Percentiles rank a stretch among this genome's conserved stretches.
These are phyloP conservation scores for Chionis minor DNA, from an alignment of 2,113 vertebrate genomes.

Conservation along the genomic window DNA sequence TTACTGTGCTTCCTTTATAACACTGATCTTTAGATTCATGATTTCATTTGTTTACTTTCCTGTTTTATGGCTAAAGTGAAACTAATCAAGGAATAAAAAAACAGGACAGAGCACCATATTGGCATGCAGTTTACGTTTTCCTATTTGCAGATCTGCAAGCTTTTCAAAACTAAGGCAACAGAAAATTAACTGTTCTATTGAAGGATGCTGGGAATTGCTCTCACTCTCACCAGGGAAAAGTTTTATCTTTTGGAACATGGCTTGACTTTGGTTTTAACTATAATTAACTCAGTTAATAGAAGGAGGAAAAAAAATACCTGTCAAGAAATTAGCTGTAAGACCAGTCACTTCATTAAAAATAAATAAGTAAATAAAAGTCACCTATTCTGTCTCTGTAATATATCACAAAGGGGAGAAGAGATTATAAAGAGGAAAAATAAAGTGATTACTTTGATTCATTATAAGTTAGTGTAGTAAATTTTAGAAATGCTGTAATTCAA, in stretches of 20 bases:
- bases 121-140: conserved; percentile 28
- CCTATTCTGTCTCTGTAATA: neutral
- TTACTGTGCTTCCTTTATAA: conserved; percentile 53
- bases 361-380: neutral
- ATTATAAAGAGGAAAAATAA: conserved; percentile 20
- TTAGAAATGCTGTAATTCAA: neutral
- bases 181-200: conserved; percentile 32
- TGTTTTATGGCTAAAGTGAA: conserved; percentile 63
- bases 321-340: neutral
- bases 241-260: conserved; percentile 42
- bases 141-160: conserved; percentile 36
- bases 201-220: conserved; percentile 26
- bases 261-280: conserved; percentile 19
- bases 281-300: conserved; percentile 29
- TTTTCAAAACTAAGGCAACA: conserved; percentile 25
- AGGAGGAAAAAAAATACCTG: neutral
- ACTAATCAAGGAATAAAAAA: conserved; percentile 53
- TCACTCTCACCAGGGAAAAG: neutral
- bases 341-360: neutral
- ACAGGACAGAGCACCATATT: neutral
- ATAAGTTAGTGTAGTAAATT: neutral
- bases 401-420: neutral
- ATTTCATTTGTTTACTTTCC: conserved; percentile 60
- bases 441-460: conserved; percentile 2
- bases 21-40: conserved; percentile 59